phyloP scores from a whole-genome alignment of 2,888 invertebrate species.

The Platycnemis pennipes region DNA sequence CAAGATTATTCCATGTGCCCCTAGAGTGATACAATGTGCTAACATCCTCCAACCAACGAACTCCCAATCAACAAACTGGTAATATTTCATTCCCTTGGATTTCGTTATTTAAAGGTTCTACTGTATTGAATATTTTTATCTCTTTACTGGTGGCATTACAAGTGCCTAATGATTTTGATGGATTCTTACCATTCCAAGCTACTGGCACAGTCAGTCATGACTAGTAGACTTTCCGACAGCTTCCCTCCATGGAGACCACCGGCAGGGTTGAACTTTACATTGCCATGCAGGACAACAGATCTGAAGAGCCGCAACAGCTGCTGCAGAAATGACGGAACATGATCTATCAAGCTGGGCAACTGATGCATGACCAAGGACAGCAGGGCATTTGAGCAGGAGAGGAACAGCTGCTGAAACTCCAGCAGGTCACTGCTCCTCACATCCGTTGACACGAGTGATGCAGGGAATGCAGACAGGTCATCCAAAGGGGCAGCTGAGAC shows the following conservation, averaged over 20 bases:
- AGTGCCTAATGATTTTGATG: too few species aligned
- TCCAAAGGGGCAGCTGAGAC: neutral
- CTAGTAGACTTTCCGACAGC: neutral
- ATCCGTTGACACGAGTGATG: too few species aligned
- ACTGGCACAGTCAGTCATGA: conserved; percentile 34
- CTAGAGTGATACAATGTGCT: too few species aligned
- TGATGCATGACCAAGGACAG: neutral
- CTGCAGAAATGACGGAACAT: conserved; percentile 23
- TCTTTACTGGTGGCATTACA: too few species aligned
- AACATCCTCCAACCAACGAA: too few species aligned
- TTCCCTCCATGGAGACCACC: conserved; percentile 52
- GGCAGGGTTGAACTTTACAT: conserved; percentile 5
- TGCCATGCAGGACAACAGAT: neutral
- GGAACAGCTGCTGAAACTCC: neutral
- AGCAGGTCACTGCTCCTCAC: neutral
- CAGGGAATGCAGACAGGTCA: neutral
- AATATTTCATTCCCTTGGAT: neutral
- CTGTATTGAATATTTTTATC: too few species aligned
- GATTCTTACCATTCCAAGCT: conserved; percentile 44
- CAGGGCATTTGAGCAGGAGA: conserved; percentile 2
- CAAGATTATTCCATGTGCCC: too few species aligned
- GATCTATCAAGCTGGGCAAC: neutral
- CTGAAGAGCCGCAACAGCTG: neutral
- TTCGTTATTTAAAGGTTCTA: too few species aligned
- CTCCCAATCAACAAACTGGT: too few species aligned